These are phyloP conservation scores for Macrostomum lignano DNA, from an alignment of 1,140 invertebrate species.

Conservation along the genomic window DNA sequence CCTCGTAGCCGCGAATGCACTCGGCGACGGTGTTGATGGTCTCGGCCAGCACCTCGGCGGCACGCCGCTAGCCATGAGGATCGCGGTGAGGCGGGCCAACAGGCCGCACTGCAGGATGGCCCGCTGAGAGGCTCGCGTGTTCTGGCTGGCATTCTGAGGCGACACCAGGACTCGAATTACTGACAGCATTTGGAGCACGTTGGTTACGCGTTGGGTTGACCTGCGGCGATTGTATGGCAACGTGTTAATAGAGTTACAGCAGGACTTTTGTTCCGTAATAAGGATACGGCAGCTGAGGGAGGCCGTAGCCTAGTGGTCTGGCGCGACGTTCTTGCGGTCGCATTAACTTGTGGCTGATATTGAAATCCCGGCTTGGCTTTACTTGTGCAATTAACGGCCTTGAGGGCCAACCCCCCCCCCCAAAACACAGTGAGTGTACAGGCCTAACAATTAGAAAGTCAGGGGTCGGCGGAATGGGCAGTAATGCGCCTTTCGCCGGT, in stretches of 20 bases:
- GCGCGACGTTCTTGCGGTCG: no score
- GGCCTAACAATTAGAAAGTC: no score
- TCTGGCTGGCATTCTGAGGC: conserved; percentile 50
- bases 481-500: no score
- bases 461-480: no score
- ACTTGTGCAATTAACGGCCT: no score
- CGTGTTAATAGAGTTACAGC: not conserved
- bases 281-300: no score
- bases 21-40: conserved; percentile 80
- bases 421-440: no score
- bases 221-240: conserved; percentile 1
- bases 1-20: conserved; percentile 56
- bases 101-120: conserved; percentile 41
- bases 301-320: no score
- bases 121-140: conserved; percentile 52
- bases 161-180: conserved; percentile 58
- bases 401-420: no score
- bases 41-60: conserved; percentile 74
- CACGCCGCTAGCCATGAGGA: conserved; percentile 76
- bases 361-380: no score
- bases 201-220: not conserved
- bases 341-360: no score
- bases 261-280: no score
- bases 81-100: conserved; percentile 39
- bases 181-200: conserved; percentile 16